Evolutionary conservation across 2,113 vertebrate species (phyloP).

Genomic region (Elachura formosa): DNA sequence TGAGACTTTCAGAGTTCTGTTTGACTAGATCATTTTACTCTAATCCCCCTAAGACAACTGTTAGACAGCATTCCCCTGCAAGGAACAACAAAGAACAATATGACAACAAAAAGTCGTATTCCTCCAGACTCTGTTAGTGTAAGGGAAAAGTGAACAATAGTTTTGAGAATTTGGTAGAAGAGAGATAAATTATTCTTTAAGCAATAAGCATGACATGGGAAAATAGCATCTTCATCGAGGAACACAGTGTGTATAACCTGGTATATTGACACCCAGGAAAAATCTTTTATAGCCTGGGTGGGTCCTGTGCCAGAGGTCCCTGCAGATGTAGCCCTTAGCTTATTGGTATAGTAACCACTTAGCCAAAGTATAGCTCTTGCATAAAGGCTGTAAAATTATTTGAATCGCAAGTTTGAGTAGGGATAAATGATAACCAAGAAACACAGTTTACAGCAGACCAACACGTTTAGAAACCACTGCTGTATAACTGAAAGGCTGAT

Average conservation of each 20-base stretch:
- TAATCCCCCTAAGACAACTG: background rate
- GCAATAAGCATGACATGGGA: background rate
- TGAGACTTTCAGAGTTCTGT: background rate
- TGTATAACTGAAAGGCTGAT: background rate
- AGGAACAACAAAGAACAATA: background rate
- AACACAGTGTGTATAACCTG: background rate
- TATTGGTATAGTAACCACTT: no score
- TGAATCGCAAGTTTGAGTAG: background rate
- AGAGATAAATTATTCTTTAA: background rate
- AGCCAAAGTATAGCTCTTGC: background rate
- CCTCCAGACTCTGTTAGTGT: background rate
- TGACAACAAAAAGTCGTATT: background rate
- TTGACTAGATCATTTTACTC: background rate
- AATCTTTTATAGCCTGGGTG: background rate
- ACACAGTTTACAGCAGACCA: background rate
- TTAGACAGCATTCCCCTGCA: background rate
- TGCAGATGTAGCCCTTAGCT: background rate
- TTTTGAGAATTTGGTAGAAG: background rate
- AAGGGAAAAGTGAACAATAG: background rate
- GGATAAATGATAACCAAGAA: background rate
- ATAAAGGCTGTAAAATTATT: background rate
- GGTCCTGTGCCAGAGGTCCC: background rate
- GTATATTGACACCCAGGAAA: background rate
- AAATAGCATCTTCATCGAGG: background rate
- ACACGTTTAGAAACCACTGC: background rate